Conservation (phyloP, 2,113 vertebrate species). For the Eubucco bourcierii region DNA sequence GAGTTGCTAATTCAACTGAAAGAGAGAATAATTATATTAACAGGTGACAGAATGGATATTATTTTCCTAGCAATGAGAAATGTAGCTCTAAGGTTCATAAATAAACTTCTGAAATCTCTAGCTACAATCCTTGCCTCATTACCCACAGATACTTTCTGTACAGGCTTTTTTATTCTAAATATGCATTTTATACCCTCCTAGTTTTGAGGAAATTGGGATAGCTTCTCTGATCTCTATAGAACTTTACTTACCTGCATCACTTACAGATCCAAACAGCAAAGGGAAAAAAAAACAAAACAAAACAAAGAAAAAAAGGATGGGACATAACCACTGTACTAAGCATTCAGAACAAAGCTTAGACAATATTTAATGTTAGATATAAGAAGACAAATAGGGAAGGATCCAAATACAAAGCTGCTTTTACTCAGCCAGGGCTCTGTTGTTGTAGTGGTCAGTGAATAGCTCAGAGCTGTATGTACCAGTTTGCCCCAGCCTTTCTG, state of each 20-base stretch:
- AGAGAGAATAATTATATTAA: constrained; percentile 43
- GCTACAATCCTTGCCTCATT: constrained; percentile 10
- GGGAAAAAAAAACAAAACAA: fast-evolving
- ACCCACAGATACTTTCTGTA: not conserved
- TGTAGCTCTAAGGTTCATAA: constrained; percentile 3
- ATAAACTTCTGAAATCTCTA: constrained; percentile 10
- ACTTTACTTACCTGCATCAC: not conserved
- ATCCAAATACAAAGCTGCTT: not conserved
- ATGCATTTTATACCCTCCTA: not conserved
- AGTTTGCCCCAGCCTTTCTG: not conserved
- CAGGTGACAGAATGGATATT: constrained; percentile 15
- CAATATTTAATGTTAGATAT: not conserved
- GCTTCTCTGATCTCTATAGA: not conserved
- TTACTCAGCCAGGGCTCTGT: not conserved
- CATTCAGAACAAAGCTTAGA: not conserved
- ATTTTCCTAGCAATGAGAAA: constrained; percentile 13
- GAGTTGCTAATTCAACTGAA: constrained; percentile 26
- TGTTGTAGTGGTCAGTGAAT: not conserved
- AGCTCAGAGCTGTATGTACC: not conserved
- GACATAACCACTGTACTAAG: not conserved
- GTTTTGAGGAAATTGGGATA: not conserved
- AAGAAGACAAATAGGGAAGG: not conserved
- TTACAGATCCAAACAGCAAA: not conserved
- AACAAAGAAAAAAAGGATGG: not conserved
- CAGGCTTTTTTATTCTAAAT: not conserved